phyloP scores from a whole-genome alignment of 1,140 invertebrate genomes.

The Ceratina japonica region DNA sequence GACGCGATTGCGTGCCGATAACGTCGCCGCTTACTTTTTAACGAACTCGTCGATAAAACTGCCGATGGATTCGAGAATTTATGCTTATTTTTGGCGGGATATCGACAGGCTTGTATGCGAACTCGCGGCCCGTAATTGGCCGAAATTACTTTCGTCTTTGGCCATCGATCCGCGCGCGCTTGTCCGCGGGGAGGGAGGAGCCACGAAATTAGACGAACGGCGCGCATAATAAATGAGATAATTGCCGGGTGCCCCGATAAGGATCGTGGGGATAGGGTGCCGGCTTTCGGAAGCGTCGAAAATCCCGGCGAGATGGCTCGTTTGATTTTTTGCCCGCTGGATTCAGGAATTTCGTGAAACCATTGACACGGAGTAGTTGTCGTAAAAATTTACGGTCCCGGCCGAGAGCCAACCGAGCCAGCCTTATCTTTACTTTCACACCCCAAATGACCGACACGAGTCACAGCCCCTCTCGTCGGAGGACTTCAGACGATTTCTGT shows the following conservation, averaged over 20 bases:
- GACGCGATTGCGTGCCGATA: conserved; percentile 18
- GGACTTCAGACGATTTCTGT: conserved; percentile 41
- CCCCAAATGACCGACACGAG: conserved; percentile 63
- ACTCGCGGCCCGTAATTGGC: too few species aligned
- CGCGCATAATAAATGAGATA: conserved; percentile 49
- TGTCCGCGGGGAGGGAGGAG: not conserved
- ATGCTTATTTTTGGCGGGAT: not conserved
- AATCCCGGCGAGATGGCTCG: conserved; percentile 27
- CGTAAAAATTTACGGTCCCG: conserved; percentile 63
- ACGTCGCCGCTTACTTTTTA: conserved; percentile 18
- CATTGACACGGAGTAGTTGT: conserved; percentile 54
- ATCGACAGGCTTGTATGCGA: not conserved
- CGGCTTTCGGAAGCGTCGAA: conserved; percentile 5
- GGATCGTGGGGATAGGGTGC: not conserved
- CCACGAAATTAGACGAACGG: conserved; percentile 8
- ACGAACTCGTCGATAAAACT: conserved; percentile 10
- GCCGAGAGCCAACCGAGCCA: conserved; percentile 14
- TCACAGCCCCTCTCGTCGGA: conserved; percentile 39
- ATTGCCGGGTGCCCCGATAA: conserved; percentile 30
- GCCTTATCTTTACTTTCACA: conserved; percentile 65
- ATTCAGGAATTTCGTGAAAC: conserved; percentile 53
- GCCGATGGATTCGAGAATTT: too few species aligned
- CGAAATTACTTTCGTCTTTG: not conserved
- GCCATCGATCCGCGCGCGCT: not conserved
- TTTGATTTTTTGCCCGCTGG: conserved; percentile 44